Percentiles rank a stretch among this genome's conserved stretches.
Conservation (phyloP, 2,888 invertebrate genomes). For the Leptopilina myrica region DNA sequence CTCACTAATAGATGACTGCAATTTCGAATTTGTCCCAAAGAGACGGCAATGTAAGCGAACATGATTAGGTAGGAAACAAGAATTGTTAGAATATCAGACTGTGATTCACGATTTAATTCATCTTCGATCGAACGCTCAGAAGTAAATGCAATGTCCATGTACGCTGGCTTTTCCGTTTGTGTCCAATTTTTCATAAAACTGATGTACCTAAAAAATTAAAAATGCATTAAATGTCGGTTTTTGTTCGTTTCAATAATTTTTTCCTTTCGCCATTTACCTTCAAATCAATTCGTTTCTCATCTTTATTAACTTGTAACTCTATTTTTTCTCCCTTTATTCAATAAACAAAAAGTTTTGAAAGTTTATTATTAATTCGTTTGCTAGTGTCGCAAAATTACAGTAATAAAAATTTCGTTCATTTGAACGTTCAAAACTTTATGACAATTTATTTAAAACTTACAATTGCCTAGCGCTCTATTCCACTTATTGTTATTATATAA, state of each 20-base stretch:
- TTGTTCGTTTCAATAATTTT: too few relatives aligned
- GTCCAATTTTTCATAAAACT: conserved; percentile 90
- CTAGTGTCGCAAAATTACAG: too few relatives aligned
- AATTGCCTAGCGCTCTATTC: too few relatives aligned
- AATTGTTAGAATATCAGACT: conserved; percentile 95
- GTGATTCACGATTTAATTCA: conserved; percentile 93
- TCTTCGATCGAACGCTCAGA: conserved; percentile 97
- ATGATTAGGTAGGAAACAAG: conserved; percentile 96
- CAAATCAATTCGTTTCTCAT: not conserved
- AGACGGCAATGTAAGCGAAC: conserved; percentile 97
- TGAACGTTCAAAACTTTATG: too few relatives aligned
- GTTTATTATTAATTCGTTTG: too few relatives aligned
- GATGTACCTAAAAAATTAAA: conserved; percentile 78
- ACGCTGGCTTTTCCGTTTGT: conserved; percentile 80
- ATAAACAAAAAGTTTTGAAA: too few relatives aligned
- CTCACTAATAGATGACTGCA: conserved; percentile 81
- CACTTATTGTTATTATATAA: too few relatives aligned
- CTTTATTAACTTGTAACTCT: not conserved
- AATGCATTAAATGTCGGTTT: not conserved
- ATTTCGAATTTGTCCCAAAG: conserved; percentile 91
- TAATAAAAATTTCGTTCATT: too few relatives aligned
- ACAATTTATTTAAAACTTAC: too few relatives aligned
- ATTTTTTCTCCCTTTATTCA: too few relatives aligned
- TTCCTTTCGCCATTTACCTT: too few relatives aligned
- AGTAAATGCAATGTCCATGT: conserved; percentile 91